Evolutionary conservation across 1,140 invertebrate genomes (phyloP), one percentile per base, ranked within the genome.

Genomic region (Aphaenogaster rudis): DNA sequence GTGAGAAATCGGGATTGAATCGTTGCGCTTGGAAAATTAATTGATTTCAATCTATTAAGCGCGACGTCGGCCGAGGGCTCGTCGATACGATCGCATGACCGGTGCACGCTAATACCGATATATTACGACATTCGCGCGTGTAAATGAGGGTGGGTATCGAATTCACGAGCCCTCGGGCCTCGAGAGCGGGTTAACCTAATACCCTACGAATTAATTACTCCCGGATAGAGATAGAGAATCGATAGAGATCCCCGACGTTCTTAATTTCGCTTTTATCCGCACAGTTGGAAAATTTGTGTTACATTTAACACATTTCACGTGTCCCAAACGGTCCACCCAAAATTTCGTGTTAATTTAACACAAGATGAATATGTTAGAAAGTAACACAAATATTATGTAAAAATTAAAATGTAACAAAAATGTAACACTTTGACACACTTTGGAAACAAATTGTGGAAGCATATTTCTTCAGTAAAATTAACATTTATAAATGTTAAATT

Each of bases 141-240:
- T 64, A 81, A 71, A 77, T n/a, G 74, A 69, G n/a, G 21, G 28
- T 42, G 33, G 63, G 57, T 77, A 78, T 89, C 88, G 84, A 86
- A 90, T 90, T 90, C 77, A 61, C 61, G 39, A 89, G 48, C 57
- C 63, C 57, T 76, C 50, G 21, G 42, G 7, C 39, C 52, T 54
- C 15, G 48, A 67, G 8, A 79, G 45, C 50, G 63, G 33, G 71
- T 78, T 61, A 67, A 87, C 69, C 86, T 81, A 87, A 87, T 64
- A 78, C 61, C 36, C 28, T 87, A 61, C 78, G 71, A 80, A 87
- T 87, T 87, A 82, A 89, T 90, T 78, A 66, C n/a, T 50, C 45
- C 39, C 11, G 28, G 57, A 17, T 48, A 36, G 39, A 50, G 45
- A 50, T 48, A 15, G 59, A 45, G 21, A 67, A 33, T 17, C 42